phyloP scores from a whole-genome alignment of 1,140 invertebrate species.

The Megalopta genalis region DNA sequence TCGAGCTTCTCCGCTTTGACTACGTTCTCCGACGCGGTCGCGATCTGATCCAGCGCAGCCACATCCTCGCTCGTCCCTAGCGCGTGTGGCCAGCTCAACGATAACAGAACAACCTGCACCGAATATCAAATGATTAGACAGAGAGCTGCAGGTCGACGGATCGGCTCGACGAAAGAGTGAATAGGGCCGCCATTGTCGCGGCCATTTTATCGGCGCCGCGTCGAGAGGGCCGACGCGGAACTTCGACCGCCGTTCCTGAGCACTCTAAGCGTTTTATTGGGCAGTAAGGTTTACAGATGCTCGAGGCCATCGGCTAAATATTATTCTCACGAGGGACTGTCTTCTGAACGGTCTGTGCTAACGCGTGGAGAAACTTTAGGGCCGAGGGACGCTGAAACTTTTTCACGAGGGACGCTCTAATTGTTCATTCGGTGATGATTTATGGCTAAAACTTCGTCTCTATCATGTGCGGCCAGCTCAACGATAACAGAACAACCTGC shows the following conservation, averaged over 20 bases:
- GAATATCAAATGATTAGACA: slow-evolving; percentile 13
- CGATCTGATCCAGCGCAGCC: slow-evolving; percentile 71
- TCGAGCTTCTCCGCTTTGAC: slow-evolving; percentile 16
- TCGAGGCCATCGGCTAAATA: background rate
- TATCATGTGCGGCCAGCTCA: slow-evolving; percentile 69
- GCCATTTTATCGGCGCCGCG: background rate
- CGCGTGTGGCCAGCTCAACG: slow-evolving; percentile 70
- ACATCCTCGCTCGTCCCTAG: slow-evolving; percentile 51
- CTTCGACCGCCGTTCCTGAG: background rate
- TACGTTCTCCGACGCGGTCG: slow-evolving; percentile 68
- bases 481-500: slow-evolving; percentile 72
- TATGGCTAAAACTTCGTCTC: slow-evolving; percentile 12
- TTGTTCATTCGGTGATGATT: too few species aligned
- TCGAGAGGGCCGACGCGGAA: background rate
- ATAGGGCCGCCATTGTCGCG: background rate
- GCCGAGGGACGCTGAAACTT: too few species aligned
- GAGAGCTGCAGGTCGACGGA: too few species aligned
- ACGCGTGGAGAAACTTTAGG: background rate
- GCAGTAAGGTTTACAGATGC: background rate
- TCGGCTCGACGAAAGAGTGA: background rate
- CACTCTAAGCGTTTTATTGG: background rate
- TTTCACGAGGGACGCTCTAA: too few species aligned
- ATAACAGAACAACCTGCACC: slow-evolving; percentile 70
- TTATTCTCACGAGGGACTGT: background rate
- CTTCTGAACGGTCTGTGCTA: background rate